Evolutionary conservation across 2,113 vertebrate genomes (phyloP).

Genomic region (Phasianus colchicus): DNA sequence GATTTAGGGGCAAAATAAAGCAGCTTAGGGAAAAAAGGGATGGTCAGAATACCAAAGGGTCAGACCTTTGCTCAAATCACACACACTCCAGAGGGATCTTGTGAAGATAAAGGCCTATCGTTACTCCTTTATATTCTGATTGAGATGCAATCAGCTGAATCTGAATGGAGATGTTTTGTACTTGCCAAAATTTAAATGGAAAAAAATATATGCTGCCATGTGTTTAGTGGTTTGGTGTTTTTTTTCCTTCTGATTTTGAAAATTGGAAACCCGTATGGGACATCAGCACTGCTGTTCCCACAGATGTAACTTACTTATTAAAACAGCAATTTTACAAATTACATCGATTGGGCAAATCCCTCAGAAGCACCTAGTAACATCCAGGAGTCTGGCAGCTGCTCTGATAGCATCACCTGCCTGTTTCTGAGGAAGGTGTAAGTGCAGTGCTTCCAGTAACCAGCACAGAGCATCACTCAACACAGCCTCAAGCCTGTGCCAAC

Average conservation of each 20-base stretch:
- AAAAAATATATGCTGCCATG: background rate
- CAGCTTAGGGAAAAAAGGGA: background rate
- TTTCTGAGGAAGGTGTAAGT: background rate
- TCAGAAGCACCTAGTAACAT: constrained; percentile 7
- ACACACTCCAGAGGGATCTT: background rate
- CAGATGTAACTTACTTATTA: constrained; percentile 40
- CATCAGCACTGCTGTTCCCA: background rate
- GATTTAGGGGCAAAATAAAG: background rate
- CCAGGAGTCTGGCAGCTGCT: constrained; percentile 23
- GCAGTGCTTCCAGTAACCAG: background rate
- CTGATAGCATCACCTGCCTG: background rate
- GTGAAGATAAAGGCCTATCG: background rate
- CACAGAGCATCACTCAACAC: background rate
- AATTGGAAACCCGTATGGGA: background rate
- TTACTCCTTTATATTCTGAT: background rate
- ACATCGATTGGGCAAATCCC: constrained; percentile 19
- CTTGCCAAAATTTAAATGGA: background rate
- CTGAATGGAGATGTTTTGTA: background rate
- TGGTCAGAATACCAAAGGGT: background rate
- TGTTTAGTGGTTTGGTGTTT: background rate
- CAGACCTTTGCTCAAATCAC: background rate
- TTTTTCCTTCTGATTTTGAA: constrained; percentile 18
- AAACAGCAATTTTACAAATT: constrained; percentile 41
- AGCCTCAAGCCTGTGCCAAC: background rate
- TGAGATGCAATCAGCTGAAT: constrained; percentile 13